These are phyloP conservation scores for Chrosomus eos DNA, from an alignment of 2,797 vertebrate genomes.

Conservation along the genomic window DNA sequence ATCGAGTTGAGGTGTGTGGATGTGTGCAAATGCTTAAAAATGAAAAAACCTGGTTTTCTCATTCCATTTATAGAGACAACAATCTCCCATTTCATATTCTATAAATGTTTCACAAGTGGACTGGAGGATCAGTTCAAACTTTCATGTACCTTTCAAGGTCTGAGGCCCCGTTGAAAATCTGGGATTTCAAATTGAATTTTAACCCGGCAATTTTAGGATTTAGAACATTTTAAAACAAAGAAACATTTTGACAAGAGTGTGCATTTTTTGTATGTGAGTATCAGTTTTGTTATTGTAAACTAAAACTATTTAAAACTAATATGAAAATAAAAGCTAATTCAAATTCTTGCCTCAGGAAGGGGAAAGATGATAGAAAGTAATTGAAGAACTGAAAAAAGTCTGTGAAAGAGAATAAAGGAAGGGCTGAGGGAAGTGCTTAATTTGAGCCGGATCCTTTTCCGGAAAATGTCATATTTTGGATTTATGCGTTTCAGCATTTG, in stretches of 20 bases:
- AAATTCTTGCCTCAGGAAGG: conserved; percentile 5
- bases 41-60: neutral
- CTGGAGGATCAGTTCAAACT: neutral
- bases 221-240: neutral
- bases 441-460: too few species aligned
- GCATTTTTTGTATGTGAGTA: neutral
- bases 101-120: neutral
- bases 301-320: neutral
- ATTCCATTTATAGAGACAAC: neutral
- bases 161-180: neutral
- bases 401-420: conserved; percentile 4
- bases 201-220: neutral
- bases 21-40: neutral
- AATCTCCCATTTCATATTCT: conserved; percentile 24
- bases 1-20: neutral
- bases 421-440: neutral
- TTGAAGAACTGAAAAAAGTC: neutral
- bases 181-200: neutral
- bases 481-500: neutral
- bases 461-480: too few species aligned
- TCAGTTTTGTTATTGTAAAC: neutral
- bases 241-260: neutral
- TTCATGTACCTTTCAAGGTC: neutral
- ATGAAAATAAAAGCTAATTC: neutral
- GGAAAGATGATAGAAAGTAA: neutral